A percentile compares a stretch with the other conserved stretches of the same genome.
Conservation (phyloP, 2,888 invertebrate genomes). For the Agriotes lineatus region DNA sequence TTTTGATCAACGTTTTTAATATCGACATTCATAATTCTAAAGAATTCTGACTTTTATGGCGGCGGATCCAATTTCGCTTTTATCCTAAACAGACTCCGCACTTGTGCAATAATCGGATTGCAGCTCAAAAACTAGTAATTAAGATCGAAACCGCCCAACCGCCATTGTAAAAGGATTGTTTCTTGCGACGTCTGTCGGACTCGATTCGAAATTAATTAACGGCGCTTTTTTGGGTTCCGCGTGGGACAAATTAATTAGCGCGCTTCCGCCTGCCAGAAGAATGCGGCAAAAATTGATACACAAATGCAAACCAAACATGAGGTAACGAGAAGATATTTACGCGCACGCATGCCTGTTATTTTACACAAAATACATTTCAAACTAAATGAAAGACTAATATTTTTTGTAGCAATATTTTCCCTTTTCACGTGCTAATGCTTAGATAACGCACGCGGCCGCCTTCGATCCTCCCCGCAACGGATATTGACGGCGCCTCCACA, state of each 20-base stretch:
- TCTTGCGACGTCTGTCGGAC: conserved; percentile 25
- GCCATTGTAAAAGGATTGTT: conserved; percentile 34
- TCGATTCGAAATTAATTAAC: conserved; percentile 37
- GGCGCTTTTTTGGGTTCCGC: conserved; percentile 31
- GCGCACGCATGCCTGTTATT: conserved; percentile 57
- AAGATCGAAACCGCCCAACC: conserved; percentile 19
- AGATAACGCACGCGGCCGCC: conserved; percentile 46
- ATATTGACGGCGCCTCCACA: conserved; percentile 34
- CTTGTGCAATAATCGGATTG: conserved; percentile 35
- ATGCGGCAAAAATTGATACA: conserved; percentile 33
- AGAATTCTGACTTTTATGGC: conserved; percentile 49
- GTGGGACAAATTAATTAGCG: conserved; percentile 33
- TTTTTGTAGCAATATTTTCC: conserved; percentile 59
- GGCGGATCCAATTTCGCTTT: conserved; percentile 41
- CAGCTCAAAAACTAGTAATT: conserved; percentile 31
- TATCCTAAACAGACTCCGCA: conserved; percentile 8
- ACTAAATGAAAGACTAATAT: conserved; percentile 67
- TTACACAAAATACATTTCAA: conserved; percentile 65
- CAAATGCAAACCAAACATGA: conserved; percentile 40
- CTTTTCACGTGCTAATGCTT: conserved; percentile 48
- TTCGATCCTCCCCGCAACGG: conserved; percentile 29
- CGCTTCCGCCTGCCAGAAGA: conserved; percentile 23
- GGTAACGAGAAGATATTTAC: conserved; percentile 38
- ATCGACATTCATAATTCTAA: conserved; percentile 50
- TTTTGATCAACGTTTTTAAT: conserved; percentile 51